A percentile compares a stretch with the other conserved stretches of the same genome.
These are phyloP conservation scores for Chondrilla cf. caribensis DNA, from an alignment of 37 sponge, comb jelly and placozoan genomes.

Conservation along the genomic window DNA sequence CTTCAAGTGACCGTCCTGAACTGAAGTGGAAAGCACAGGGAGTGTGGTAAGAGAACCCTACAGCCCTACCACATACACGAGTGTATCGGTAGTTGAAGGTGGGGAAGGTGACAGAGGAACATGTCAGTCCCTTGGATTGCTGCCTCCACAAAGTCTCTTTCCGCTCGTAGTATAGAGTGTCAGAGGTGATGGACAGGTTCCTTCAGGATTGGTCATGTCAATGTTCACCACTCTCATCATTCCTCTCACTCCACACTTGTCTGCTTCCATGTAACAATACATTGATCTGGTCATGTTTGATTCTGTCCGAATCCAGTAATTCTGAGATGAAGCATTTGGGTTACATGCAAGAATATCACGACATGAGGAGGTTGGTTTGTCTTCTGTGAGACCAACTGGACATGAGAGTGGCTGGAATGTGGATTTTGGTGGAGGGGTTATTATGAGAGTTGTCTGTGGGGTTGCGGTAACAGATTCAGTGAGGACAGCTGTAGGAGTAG, in stretches of 20 bases:
- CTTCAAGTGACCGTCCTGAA: not conserved
- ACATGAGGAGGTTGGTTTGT: not conserved
- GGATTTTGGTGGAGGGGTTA: not conserved
- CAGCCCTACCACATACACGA: conserved; percentile 7
- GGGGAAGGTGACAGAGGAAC: conserved; percentile 10
- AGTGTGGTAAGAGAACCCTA: not conserved
- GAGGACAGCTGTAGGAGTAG: not conserved
- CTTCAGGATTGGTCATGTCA: not conserved
- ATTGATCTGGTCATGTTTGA: not conserved
- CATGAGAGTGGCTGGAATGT: not conserved
- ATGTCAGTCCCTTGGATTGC: not conserved
- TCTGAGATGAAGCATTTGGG: not conserved
- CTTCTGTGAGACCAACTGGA: not conserved
- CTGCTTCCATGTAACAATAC: not conserved
- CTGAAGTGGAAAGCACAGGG: not conserved
- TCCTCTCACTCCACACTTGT: conserved; percentile 1
- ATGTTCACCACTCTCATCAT: conserved; percentile 1
- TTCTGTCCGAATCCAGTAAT: not conserved
- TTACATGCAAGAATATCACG: not conserved
- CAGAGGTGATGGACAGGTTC: not conserved
- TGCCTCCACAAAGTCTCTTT: not conserved
- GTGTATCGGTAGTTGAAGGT: not conserved
- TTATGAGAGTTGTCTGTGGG: not conserved
- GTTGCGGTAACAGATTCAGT: not conserved
- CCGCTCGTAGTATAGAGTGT: not conserved